phyloP scores from a whole-genome alignment of 1,140 invertebrate species.

The Drosophila parabipectinata region DNA sequence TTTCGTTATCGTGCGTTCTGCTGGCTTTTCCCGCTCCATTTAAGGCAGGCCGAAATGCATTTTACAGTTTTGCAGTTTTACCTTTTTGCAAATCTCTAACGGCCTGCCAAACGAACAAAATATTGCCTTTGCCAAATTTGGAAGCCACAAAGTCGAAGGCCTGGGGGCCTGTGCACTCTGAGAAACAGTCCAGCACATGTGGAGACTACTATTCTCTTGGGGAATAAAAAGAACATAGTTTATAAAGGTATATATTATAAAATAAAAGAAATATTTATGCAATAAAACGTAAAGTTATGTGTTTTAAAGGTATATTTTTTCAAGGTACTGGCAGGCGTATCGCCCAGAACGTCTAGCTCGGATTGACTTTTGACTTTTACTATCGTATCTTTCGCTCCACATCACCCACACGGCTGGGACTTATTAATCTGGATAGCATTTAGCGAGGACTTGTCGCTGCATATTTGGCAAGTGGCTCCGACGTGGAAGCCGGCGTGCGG shows the following conservation, averaged over 20 bases:
- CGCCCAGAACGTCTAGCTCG: conserved; percentile 33
- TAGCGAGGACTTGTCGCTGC: conserved; percentile 64
- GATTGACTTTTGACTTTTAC: conserved; percentile 74
- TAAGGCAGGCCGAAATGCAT: conserved; percentile 73
- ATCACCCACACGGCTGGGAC: conserved; percentile 43
- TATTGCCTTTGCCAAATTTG: conserved; percentile 77
- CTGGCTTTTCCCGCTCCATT: conserved; percentile 71
- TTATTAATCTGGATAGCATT: conserved; percentile 79
- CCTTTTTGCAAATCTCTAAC: conserved; percentile 69
- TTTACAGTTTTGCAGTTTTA: conserved; percentile 78
- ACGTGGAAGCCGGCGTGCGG: conserved; percentile 31
- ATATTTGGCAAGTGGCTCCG: conserved; percentile 60
- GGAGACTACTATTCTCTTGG: background rate
- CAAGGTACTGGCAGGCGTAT: conserved; percentile 5
- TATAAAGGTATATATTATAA: background rate
- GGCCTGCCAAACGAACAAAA: conserved; percentile 66
- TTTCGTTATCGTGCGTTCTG: conserved; percentile 70
- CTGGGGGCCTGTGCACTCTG: conserved; percentile 7
- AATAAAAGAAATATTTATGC: too few relatives aligned
- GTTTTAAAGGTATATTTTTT: too few relatives aligned
- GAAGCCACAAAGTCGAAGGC: conserved; percentile 40
- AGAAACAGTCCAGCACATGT: conserved; percentile 1
- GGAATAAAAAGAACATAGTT: background rate
- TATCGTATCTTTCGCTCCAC: conserved; percentile 51
- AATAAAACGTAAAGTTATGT: too few relatives aligned